Percentiles rank a stretch among this genome's conserved stretches.
Conservation (phyloP, 2,797 vertebrate species). For the Pangasius sanitwongsei region DNA sequence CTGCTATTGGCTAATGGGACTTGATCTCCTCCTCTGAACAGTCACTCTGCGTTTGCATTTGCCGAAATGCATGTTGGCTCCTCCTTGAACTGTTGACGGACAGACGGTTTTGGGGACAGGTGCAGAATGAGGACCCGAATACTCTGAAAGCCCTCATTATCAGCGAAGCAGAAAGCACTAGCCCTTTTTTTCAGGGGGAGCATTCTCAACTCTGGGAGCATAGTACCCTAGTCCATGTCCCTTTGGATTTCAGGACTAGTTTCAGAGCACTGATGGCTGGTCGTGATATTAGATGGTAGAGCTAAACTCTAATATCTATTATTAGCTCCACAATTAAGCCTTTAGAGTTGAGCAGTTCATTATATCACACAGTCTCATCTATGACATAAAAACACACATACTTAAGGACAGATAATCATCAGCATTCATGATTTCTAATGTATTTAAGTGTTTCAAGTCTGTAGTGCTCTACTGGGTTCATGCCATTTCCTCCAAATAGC, state of each 20-base stretch:
- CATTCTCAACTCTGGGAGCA: background rate
- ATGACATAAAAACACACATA: background rate
- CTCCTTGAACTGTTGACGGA: constrained; percentile 56
- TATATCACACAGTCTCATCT: background rate
- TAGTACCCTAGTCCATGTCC: background rate
- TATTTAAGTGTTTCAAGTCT: background rate
- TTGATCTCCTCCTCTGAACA: constrained; percentile 25
- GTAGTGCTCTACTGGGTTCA: background rate
- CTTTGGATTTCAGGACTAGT: constrained; percentile 1
- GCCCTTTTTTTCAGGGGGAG: constrained; percentile 29
- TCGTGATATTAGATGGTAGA: background rate
- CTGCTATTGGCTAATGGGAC: constrained; percentile 45
- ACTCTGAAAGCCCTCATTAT: constrained; percentile 70
- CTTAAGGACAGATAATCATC: background rate
- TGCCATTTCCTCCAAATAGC: background rate
- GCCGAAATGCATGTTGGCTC: constrained; percentile 15
- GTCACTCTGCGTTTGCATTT: constrained; percentile 20
- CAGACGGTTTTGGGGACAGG: constrained; percentile 66
- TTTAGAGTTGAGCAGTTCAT: background rate
- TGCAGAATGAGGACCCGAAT: constrained; percentile 60
- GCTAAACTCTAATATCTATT: background rate
- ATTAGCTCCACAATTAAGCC: background rate
- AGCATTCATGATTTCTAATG: background rate
- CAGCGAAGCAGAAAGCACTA: constrained; percentile 52
- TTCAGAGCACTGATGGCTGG: background rate